These are phyloP conservation scores for Rynchops niger DNA, from an alignment of 2,113 vertebrate species.

Conservation along the genomic window DNA sequence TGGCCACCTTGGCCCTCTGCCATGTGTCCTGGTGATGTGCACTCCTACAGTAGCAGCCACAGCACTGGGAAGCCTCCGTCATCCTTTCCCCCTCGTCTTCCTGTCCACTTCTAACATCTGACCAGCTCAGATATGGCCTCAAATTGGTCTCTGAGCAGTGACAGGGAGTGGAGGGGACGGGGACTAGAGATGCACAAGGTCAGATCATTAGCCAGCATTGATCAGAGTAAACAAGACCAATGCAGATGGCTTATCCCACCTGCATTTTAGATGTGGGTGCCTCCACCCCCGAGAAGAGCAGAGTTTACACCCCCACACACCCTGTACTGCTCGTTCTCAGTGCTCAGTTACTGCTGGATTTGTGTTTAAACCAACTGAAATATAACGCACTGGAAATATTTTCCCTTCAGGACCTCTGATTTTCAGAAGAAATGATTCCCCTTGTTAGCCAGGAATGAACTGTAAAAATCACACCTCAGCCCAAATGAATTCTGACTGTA, in stretches of 20 bases:
- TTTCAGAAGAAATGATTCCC: not conserved
- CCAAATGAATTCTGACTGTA: not conserved
- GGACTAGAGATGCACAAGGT: not conserved
- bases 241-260: not conserved
- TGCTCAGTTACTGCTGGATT: not conserved
- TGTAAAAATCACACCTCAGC: not conserved
- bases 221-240: not conserved
- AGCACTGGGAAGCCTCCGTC: not conserved
- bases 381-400: not conserved
- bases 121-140: not conserved
- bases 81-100: not conserved
- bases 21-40: not conserved
- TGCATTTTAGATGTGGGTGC: not conserved
- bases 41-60: not conserved
- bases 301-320: not conserved
- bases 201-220: not conserved
- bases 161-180: not conserved
- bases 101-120: not conserved
- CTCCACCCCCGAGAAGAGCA: not conserved
- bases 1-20: not conserved
- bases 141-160: not conserved
- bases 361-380: not conserved
- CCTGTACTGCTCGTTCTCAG: not conserved
- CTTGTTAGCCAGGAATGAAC: not conserved
- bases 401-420: not conserved